Base-by-base conservation (phyloP, 2,113 vertebrate species). In the Epinephelus lanceolatus region DNA sequence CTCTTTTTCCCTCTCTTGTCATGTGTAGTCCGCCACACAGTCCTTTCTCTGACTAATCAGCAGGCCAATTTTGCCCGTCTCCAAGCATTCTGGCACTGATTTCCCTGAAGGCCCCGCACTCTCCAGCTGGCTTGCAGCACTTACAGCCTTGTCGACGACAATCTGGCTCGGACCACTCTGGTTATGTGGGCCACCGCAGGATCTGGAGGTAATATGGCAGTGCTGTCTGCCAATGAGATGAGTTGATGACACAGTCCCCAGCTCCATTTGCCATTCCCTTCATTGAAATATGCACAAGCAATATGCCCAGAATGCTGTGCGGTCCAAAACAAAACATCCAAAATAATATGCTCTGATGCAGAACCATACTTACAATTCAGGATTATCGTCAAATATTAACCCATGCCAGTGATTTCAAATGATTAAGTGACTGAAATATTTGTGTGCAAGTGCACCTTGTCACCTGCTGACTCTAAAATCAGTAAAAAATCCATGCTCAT, bases 1-100 rank as follows among this genome's bases (percentile, higher is more conserved):
- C 53, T 56, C 14, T 37, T 47, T 47, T 19, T 45, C 61, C 25
- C 27, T 49, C 57, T 60, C 53, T 8, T 5, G 18, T 56, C 42
- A 37, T 68, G 57, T 63, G 60, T 30, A 7, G 25, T 68, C 59
- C 59, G 65, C n/a, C 67, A 80, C 56, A 63, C 47, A 60, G 67
- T 63, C 68, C 69, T 57, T 69, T 63, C 65, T 68, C 56, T 65
- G 49, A 47, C 70, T 85, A 37, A 81, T 86, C 74, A 76, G 42
- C 53, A 51, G 77, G 62, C 66, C 79, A 70, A 40, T 87, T 89
- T 84, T 30, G 7, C 78, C 69, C n/a, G 18, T 75, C 76, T 87
- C 82, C 42, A 52, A 81, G 62, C 81, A 77, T 76, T 71, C 70
- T 91, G 88, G 61, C 47, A n/a, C 63, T 78, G 81, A 92, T 90